These are phyloP conservation scores for Ectemnius cavifrons DNA, from an alignment of 2,888 invertebrate species.

Conservation along the genomic window DNA sequence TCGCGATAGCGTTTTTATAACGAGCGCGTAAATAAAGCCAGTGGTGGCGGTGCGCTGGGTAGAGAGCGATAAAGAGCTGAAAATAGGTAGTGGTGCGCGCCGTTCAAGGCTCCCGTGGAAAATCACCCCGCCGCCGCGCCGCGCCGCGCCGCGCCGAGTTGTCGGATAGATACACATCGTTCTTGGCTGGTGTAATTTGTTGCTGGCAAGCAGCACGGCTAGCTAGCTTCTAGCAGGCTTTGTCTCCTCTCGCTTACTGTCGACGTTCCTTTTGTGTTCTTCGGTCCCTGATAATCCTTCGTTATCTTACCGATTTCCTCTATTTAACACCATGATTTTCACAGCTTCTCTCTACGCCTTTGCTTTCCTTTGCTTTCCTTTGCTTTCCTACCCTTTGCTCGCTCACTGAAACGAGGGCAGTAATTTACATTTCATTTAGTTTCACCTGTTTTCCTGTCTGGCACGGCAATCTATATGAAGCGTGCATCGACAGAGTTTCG, in stretches of 20 bases:
- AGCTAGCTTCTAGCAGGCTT: not conserved
- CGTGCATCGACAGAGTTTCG: no score
- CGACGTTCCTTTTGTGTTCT: not conserved
- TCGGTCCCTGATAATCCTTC: not conserved
- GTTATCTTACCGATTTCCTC: not conserved
- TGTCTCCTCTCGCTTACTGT: conserved; percentile 11
- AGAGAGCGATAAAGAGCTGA: conserved; percentile 39
- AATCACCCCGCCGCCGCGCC: conserved; percentile 39
- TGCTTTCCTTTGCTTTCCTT: no score
- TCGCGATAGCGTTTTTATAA: conserved; percentile 60
- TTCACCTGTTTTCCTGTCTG: no score
- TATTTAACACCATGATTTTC: no score
- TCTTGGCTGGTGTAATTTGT: conserved; percentile 40
- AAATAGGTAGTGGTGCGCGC: conserved; percentile 34
- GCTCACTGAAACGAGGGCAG: no score
- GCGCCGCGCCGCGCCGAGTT: conserved; percentile 4
- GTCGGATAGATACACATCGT: conserved; percentile 26
- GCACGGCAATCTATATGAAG: no score
- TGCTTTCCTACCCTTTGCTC: no score
- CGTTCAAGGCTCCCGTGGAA: conserved; percentile 58
- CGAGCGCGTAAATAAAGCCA: conserved; percentile 54
- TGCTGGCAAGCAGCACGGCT: conserved; percentile 2
- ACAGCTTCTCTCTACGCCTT: no score
- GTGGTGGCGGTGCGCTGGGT: not conserved
- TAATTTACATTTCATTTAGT: no score